Base-by-base conservation (phyloP, 2,113 vertebrate genomes). In the Ptychochromis oligacanthus region DNA sequence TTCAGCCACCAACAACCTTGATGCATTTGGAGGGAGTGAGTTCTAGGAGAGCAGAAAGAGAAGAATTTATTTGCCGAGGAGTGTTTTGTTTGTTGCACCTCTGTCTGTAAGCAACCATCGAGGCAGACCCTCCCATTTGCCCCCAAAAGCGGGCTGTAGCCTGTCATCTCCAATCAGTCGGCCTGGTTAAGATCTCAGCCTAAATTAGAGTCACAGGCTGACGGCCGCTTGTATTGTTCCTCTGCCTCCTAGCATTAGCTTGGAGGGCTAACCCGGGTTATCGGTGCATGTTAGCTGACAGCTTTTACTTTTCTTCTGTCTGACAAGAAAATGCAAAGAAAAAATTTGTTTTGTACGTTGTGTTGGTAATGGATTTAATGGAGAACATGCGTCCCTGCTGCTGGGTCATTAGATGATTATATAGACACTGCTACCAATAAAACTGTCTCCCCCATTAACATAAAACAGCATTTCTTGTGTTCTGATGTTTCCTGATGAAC, bases 81-180 rank as follows among this genome's bases (percentile, higher is more conserved):
- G 49, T 18, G 64, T 82, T 80, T 90, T 89, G 89, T n/a, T 82
- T 87, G 34, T 75, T 72, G 74, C 34, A 43, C 31, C 1, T 31
- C 38, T 85, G 79, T 83, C 85, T 87, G 78, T 58, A 60, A 90
- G 86, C 89, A 60, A 59, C 59, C 31, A 12, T 55, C 43, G 61
- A 57, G 54, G 38, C 82, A 79, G 83, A 77, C 78, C 76, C 84
- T 81, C 75, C 86, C 64, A 65, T 85, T 79, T 84, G 80, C 83
- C 89, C 87, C 92, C 87, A 85, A 93, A 93, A 95, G 91, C 89
- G 80, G 91, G 84, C 92, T 94, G 91, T 84, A 94, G 95, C 89
- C 95, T 96, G 97, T 96, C 96, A 96, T 88, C 89, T 93, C 84
- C 4, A 17, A 96, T 97, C 91, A 93, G 74, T 94, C 89, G 84